Base-by-base conservation (phyloP, 2,888 invertebrate genomes). In the Arrhopalites spinosus region DNA sequence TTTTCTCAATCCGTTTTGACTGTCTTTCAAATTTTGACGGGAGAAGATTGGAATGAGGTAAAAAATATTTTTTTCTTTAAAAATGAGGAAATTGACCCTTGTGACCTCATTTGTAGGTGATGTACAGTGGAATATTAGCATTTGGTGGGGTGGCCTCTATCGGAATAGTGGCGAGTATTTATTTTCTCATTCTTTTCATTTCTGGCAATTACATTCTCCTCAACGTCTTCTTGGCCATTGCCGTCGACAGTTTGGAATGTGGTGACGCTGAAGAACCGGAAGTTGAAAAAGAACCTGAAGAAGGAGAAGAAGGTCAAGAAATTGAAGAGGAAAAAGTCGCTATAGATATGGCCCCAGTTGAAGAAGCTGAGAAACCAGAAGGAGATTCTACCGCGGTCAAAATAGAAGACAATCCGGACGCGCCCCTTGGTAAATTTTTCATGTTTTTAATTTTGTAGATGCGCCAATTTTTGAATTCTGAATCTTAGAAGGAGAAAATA, bases 191-290 rank as follows among this genome's bases (percentile, higher is more conserved):
- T 81, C 91, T 99, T 78, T 99, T 99, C 88, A 99, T 99, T 84
- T 98, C 98, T 87, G 98, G 98, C 87, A 98, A 98, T 87, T 98
- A 98, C 87, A 99, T 99, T 85, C 89, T 99, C 83, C 89, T 99
- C 84, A 99, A 99, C 87, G 99, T 99, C 85, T 99, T 99, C 94
- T 98, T 99, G 96, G 99, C 99, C 87, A 99, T 99, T 88, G 99
- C 99, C 84, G 99, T 99, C 59, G 99, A 99, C 87, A 99, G 99
- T 87, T 90, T 99, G 85, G 99, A 98, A 71, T 74, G 74, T 47
- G 74, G 74, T 1, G 71, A 71, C 17, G 27, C 36, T 20, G 98
- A 98, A 85, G 97, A 97, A 85, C 95, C 95, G 84, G 94, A 93
- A 85, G 93, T 91, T 83, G 90, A 89, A 83, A 91, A 90, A 85